Conservation (phyloP, 2,113 vertebrate species). For the Dasyornis broadbenti region DNA sequence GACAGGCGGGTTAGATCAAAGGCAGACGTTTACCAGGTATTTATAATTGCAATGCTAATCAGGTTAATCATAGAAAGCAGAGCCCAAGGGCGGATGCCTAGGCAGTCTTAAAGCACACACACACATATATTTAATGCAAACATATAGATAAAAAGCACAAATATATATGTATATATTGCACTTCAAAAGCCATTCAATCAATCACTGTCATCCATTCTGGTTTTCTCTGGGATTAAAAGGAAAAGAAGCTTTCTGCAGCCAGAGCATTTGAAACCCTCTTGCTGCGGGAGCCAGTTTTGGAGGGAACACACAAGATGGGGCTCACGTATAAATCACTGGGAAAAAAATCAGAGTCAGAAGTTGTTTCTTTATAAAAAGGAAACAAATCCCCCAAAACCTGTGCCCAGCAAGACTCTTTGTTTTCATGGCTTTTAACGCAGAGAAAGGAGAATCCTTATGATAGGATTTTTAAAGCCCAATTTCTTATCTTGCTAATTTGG, state of each 20-base stretch:
- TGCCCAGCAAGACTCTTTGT: not conserved
- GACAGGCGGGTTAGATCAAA: constrained; percentile 78
- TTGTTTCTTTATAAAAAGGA: not conserved
- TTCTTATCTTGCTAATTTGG: not conserved
- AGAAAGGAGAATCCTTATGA: not conserved
- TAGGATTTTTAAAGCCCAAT: not conserved
- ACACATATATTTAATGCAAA: not conserved
- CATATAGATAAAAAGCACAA: not conserved
- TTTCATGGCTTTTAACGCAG: not conserved
- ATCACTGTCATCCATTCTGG: not conserved
- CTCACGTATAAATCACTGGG: not conserved
- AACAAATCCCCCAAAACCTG: not conserved
- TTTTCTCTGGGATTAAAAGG: not conserved
- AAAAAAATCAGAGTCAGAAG: not conserved
- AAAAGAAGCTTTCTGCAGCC: not conserved
- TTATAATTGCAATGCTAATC: constrained; percentile 73
- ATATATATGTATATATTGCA: not conserved
- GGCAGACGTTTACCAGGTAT: constrained; percentile 70
- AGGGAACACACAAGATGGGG: constrained; percentile 16
- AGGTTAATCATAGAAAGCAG: constrained; percentile 68
- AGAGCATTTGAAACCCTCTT: not conserved
- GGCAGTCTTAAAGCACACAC: not conserved
- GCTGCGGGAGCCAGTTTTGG: not conserved
- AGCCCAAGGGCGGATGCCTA: constrained; percentile 2
- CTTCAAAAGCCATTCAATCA: constrained; percentile 1